Evolutionary conservation across 2,888 invertebrate genomes (phyloP), one percentile per base, ranked within the genome.

Genomic region (Dasypogon diadema): DNA sequence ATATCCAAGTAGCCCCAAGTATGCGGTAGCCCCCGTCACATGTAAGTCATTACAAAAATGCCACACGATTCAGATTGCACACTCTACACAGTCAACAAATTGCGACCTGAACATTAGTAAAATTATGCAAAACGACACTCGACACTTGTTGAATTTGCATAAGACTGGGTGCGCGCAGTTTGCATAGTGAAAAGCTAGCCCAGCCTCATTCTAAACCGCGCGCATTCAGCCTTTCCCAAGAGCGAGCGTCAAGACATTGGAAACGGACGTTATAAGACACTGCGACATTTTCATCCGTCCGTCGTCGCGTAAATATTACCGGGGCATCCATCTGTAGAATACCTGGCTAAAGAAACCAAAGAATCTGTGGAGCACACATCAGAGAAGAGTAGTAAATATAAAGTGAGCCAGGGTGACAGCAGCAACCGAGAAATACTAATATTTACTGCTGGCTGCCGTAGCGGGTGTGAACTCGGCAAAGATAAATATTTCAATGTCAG

Each of bases 101-200:
- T n/a, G n/a, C n/a, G n/a, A n/a, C n/a, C n/a, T n/a, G n/a, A n/a
- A n/a, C n/a, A n/a, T n/a, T n/a, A n/a, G n/a, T n/a, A 24, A 70
- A 54, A 51, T 70, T 70, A 70, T 70, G 70, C 70, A 54, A 26
- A 54, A 34, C 30, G 54, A 70, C 30, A 70, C 21, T 16, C 18
- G 54, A 51, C 16, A 54, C 34, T 10, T 21, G 34, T 14, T 54
- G 21, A 2, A 70, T 70, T 68, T 70, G 12, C 70, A 70, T 70
- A 70, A 70, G 70, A 10, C 34, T 21, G 14, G 68, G 30, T 14
- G 18, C 48, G 24, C 18, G 34, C 34, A 26, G 18, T 70, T 54
- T 54, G 70, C 34, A 54, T 54, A 54, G 54, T 22, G 14, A 54
- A 14, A 48, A 22, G 54, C 4, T 21, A 16, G 48, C n/a, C 21